phyloP scores from a whole-genome alignment of 1,140 invertebrate genomes.

The Araneus ventricosus region DNA sequence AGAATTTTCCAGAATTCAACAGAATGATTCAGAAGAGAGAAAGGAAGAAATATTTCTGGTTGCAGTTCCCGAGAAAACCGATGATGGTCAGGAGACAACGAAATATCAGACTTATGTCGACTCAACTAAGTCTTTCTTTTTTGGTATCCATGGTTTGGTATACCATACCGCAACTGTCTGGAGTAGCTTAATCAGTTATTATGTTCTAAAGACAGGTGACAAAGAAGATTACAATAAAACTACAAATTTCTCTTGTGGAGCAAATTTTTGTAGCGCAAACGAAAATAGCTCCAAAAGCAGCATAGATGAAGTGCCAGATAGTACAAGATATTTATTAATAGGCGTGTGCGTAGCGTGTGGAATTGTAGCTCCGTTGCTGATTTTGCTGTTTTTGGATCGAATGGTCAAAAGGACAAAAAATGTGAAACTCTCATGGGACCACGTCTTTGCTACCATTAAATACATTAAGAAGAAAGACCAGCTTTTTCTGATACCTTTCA shows the following conservation, averaged over 20 bases:
- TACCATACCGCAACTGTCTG: slow-evolving; percentile 96
- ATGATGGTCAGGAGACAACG: not conserved
- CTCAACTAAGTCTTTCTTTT: slow-evolving; percentile 95
- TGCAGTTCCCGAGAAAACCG: not conserved
- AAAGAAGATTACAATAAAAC: not conserved
- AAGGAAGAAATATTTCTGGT: not conserved
- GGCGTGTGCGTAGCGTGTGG: slow-evolving; percentile 94
- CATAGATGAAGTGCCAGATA: slow-evolving; percentile 80
- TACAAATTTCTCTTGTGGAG: not conserved
- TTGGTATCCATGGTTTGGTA: slow-evolving; percentile 98
- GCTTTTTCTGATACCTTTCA: slow-evolving; percentile 95
- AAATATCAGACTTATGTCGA: slow-evolving; percentile 81
- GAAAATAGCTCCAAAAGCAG: slow-evolving; percentile 83
- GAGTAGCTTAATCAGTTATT: slow-evolving; percentile 95
- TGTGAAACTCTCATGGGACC: not conserved
- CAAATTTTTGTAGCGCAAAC: slow-evolving; percentile 26
- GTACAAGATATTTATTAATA: slow-evolving; percentile 91
- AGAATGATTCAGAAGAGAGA: not conserved
- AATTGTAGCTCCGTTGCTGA: slow-evolving; percentile 80
- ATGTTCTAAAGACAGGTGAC: not conserved
- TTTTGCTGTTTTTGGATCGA: slow-evolving; percentile 7
- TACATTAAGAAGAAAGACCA: slow-evolving; percentile 92
- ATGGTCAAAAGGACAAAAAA: not conserved
- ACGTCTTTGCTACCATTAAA: slow-evolving; percentile 88
- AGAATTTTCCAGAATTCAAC: no score